These are phyloP conservation scores for Piezodorus guildinii DNA, from an alignment of 1,140 invertebrate genomes.

Conservation along the genomic window DNA sequence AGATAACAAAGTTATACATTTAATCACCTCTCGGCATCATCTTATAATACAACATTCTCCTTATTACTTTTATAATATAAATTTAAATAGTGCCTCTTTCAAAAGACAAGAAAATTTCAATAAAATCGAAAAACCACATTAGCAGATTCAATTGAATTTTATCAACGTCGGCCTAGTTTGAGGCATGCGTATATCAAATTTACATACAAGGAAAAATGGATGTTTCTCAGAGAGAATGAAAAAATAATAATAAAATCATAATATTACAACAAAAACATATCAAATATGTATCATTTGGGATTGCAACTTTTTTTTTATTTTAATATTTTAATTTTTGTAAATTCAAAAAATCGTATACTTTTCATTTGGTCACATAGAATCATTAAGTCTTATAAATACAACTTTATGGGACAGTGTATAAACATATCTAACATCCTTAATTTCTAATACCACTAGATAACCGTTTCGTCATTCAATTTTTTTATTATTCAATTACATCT, in stretches of 20 bases:
- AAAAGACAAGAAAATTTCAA: slow-evolving; percentile 22
- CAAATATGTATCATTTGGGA: slow-evolving; percentile 25
- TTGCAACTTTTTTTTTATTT: slow-evolving; percentile 15
- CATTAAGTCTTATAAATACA: slow-evolving; percentile 24
- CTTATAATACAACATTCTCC: no score
- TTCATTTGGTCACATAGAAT: slow-evolving; percentile 29
- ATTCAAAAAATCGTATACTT: slow-evolving; percentile 29
- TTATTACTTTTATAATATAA: slow-evolving; percentile 8
- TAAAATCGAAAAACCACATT: neutral
- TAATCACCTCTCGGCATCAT: slow-evolving; percentile 14
- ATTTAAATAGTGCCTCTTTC: neutral
- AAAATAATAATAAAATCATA: no score
- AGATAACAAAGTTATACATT: slow-evolving; percentile 23
- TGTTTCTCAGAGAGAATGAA: no score
- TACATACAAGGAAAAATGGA: no score
- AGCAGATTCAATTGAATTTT: no score
- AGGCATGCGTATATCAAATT: no score
- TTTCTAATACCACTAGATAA: slow-evolving; percentile 26
- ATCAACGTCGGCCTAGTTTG: no score
- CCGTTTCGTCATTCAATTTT: neutral
- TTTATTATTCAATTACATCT: slow-evolving; percentile 7
- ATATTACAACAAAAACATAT: slow-evolving; percentile 17
- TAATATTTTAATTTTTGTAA: slow-evolving; percentile 12
- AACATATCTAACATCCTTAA: slow-evolving; percentile 23
- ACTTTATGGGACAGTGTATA: slow-evolving; percentile 19